Base-by-base conservation (phyloP, 2,113 vertebrate genomes). In the Isurus oxyrinchus region DNA sequence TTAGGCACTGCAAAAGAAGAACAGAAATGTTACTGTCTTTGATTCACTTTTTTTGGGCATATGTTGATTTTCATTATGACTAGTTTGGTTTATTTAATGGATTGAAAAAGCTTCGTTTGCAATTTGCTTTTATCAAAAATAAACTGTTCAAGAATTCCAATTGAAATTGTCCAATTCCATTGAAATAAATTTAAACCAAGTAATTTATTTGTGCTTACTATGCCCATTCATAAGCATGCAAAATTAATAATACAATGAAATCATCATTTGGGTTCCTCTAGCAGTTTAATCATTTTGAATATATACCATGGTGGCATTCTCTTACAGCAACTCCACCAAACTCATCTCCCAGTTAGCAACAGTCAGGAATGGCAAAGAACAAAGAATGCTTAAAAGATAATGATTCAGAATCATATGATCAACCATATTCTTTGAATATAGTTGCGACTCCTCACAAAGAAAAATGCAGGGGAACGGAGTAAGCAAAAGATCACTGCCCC, bases 1-100 rank as follows among this genome's bases (percentile, higher is more conserved):
- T 76, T 69, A 55, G 94, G 94, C 49, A 95, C 94, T 95, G 13
- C 44, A 72, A 95, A 72, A 66, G 44, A 95, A 44, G 67, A 27
- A 35, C 23, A 95, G 27, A 72, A 31, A 72, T 27, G 27, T 44
- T 14, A 95, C 27, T 53, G 25, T 13, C 27, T 72, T 72, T 11
- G 23, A 53, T 1, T 95, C 23, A 67, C 49, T 16, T 95, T 66
- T 67, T 14, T 44, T 95, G 40, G 10, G 55, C 66, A 95, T 31
- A 14, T 72, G 21, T 63, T 16, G 14, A 84, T 44, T 84, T 84
- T 40, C 5, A 91, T 31, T 76, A 25, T 67, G 35, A 72, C 53
- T 21, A n/a, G n/a, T 94, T 69, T 72, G 63, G 44, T 72, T 69
- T 53, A 55, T 44, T 23, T 94, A 66, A 67, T 23, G 16, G 61